Evolutionary conservation across 2,888 invertebrate species (phyloP).

Genomic region (Polydrusus pterygomalis): DNA sequence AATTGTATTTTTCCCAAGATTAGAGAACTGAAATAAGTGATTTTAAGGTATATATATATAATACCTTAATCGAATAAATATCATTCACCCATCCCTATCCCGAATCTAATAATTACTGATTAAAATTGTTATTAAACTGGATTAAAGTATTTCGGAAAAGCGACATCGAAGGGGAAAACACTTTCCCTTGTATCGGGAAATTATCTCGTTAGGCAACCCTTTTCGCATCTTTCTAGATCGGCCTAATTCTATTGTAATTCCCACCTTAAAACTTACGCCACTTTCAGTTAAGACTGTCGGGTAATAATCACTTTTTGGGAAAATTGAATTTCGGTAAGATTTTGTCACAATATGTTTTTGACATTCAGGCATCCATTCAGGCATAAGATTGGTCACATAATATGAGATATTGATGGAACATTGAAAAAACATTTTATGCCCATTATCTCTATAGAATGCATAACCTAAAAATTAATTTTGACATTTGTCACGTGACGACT

Average conservation of each 20-base stretch:
- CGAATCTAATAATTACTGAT: slow-evolving; percentile 67
- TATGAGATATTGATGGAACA: too few species aligned
- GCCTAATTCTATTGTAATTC: slow-evolving; percentile 46
- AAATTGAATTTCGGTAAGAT: slow-evolving; percentile 12
- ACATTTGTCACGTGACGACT: too few species aligned
- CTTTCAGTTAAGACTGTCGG: slow-evolving; percentile 25
- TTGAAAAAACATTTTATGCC: too few species aligned
- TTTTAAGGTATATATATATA: too few species aligned
- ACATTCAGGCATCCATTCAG: too few species aligned
- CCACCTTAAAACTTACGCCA: slow-evolving; percentile 37
- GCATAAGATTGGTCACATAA: too few species aligned
- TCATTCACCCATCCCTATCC: slow-evolving; percentile 14
- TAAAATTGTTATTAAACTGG: slow-evolving; percentile 68
- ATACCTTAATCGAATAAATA: not conserved
- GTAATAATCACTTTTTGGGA: slow-evolving; percentile 21
- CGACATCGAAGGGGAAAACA: slow-evolving; percentile 35
- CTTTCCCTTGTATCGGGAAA: slow-evolving; percentile 48
- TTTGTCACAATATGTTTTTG: not conserved
- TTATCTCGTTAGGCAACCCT: slow-evolving; percentile 51
- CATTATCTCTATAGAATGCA: too few species aligned
- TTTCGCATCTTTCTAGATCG: slow-evolving; percentile 41
- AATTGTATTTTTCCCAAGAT: too few species aligned
- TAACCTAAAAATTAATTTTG: too few species aligned
- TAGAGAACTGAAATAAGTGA: too few species aligned
- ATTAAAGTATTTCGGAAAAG: slow-evolving; percentile 65